These are phyloP conservation scores for Cryptophagus acutangulus DNA, from an alignment of 2,888 invertebrate genomes.

Conservation along the genomic window DNA sequence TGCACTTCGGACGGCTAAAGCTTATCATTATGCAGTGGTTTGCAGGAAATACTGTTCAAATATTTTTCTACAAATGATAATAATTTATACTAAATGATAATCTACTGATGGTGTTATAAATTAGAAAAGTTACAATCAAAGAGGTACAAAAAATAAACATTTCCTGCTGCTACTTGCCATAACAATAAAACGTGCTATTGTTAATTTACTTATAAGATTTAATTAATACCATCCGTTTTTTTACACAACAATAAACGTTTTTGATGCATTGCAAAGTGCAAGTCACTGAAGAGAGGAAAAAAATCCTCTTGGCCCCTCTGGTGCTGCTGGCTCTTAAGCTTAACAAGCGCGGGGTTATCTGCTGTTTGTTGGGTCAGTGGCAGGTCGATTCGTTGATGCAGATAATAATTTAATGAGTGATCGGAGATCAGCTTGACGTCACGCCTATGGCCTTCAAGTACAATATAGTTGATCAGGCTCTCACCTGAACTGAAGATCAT, in stretches of 20 bases:
- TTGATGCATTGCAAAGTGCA: constrained; percentile 2
- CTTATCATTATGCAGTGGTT: too few species aligned
- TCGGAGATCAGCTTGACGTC: constrained; percentile 35
- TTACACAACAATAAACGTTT: constrained; percentile 1
- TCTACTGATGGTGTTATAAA: too few species aligned
- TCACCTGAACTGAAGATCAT: constrained; percentile 24
- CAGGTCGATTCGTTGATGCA: constrained; percentile 35
- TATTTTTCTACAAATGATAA: too few species aligned
- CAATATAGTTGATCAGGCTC: constrained; percentile 32
- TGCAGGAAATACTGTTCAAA: too few species aligned
- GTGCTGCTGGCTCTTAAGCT: constrained; percentile 4
- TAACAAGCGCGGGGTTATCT: constrained; percentile 17
- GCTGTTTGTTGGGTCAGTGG: constrained; percentile 29
- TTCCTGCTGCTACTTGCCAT: too few species aligned
- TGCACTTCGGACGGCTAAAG: too few species aligned
- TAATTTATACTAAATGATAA: too few species aligned
- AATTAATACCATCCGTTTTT: too few species aligned
- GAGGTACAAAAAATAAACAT: too few species aligned
- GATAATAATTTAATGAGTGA: constrained; percentile 33
- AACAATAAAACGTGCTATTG: too few species aligned
- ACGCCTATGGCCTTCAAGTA: constrained; percentile 33
- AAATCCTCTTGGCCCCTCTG: constrained; percentile 1
- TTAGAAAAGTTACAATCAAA: too few species aligned
- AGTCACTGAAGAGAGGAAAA: constrained; percentile 5
- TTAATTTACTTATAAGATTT: too few species aligned